Conservation (phyloP, 1,140 invertebrate genomes). For the Camponotus vicinus region DNA sequence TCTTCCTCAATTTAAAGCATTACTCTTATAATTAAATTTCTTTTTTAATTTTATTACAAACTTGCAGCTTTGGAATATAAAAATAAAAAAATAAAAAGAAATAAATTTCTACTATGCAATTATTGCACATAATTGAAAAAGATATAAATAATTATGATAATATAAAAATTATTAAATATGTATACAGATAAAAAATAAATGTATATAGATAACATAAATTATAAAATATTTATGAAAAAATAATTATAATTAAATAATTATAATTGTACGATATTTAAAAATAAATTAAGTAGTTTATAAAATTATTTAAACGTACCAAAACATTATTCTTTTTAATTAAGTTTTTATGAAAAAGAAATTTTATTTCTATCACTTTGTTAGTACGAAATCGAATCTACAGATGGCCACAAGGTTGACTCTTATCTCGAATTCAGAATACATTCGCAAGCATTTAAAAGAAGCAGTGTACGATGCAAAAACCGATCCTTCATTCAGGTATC, state of each 20-base stretch:
- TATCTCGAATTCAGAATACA: conserved; percentile 58
- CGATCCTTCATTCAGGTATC: conserved; percentile 81
- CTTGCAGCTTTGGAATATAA: background rate
- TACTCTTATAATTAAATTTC: background rate
- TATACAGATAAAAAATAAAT: conserved; percentile 14
- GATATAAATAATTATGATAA: conserved; percentile 1
- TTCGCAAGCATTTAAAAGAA: conserved; percentile 44
- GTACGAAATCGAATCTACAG: conserved; percentile 49
- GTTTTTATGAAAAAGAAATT: background rate
- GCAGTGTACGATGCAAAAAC: fast-evolving
- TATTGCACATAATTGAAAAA: background rate
- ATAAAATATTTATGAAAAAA: background rate
- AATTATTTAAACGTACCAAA: background rate
- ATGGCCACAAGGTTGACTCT: conserved; percentile 60
- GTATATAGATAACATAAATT: background rate
- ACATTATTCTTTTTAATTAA: background rate
- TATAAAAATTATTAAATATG: too few species aligned
- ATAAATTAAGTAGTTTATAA: background rate
- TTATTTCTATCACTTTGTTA: background rate
- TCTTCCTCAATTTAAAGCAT: too few species aligned
- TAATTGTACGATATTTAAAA: background rate
- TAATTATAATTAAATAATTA: background rate
- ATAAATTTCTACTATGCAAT: background rate
- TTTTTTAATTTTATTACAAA: background rate
- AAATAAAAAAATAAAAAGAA: background rate